Conservation (phyloP, 2,113 vertebrate genomes). For the Cnemophilus loriae region DNA sequence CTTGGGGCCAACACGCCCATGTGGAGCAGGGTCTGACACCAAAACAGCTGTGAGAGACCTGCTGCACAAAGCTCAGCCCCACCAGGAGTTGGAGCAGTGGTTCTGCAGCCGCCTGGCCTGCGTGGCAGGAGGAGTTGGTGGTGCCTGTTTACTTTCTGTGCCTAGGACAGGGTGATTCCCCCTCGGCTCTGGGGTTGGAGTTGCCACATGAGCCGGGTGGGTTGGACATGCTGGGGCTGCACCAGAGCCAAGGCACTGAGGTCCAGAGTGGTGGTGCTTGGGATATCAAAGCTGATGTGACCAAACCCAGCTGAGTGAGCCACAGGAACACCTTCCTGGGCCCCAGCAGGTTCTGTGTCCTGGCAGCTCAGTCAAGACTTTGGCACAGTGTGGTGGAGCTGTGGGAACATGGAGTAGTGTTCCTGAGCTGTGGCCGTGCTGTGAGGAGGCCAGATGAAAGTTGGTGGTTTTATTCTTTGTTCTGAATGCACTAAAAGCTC, state of each 20-base stretch:
- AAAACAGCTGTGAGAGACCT: neutral
- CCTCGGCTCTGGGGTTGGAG: neutral
- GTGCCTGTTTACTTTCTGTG: neutral
- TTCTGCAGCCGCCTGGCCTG: neutral
- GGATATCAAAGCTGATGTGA: neutral
- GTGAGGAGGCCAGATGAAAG: neutral
- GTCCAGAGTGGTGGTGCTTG: neutral
- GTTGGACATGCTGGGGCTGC: neutral
- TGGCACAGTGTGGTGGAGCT: neutral
- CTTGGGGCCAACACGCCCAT: accelerated
- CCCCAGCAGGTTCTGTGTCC: neutral
- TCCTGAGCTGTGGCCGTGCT: accelerated
- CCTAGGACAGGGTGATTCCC: neutral
- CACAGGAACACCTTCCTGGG: neutral
- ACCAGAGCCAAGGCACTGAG: neutral
- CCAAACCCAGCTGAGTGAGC: neutral
- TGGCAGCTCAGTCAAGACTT: neutral
- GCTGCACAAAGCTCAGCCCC: neutral
- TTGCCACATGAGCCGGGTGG: neutral
- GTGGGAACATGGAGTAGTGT: neutral
- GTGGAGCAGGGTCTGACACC: neutral
- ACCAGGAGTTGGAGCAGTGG: neutral
- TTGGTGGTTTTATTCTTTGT: neutral
- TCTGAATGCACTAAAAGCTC: neutral
- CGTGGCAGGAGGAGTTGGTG: accelerated